Evolutionary conservation across 1,140 invertebrate genomes (phyloP), one percentile per base, ranked within the genome.

Genomic region (Psix sp.): DNA sequence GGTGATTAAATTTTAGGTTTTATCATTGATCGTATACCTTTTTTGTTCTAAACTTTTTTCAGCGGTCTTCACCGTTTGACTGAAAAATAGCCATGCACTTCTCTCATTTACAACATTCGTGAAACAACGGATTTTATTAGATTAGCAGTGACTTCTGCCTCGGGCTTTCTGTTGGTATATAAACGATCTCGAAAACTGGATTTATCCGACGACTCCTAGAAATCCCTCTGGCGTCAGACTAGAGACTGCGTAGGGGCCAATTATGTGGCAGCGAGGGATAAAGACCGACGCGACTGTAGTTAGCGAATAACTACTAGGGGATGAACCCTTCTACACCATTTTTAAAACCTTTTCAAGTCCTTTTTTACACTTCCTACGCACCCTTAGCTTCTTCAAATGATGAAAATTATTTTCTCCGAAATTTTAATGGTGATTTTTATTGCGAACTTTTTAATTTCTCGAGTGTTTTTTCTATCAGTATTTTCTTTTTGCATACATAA

Each of bases 201-300:
- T 80, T 82, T 76, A 74, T 73, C 67, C 67, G 54, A 77, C 76
- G 77, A 84, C 83, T 84, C 79, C 78, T 84, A 85, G 81, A 85
- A 85, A 82, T 82, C 82, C 82, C 82, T 80, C 78, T 80, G 82
- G 83, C 82, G 76, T 56, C 76, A 79, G 82, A 79, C 83, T 81
- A 71, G 73, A 79, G 57, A 77, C 67, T 68, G 59, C 74, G 65
- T 73, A 84, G 75, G 80, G 80, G 80, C 82, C 83, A 84, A 86
- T 86, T 86, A 86, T 80, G 74, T 71, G 65, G 49, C 57, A 35
- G 46, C 36, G 57, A 67, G 63, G 73, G 70, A 70, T 76, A 71
- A 77, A 71, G 70, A 77, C 62, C 71, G 70, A 66, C 70, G 77
- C 76, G 77, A 68, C 74, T 79, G 74, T 78, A 77, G 74, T 80